Base-by-base conservation (phyloP, 2,888 invertebrate species). In the Mythimna vitellina region DNA sequence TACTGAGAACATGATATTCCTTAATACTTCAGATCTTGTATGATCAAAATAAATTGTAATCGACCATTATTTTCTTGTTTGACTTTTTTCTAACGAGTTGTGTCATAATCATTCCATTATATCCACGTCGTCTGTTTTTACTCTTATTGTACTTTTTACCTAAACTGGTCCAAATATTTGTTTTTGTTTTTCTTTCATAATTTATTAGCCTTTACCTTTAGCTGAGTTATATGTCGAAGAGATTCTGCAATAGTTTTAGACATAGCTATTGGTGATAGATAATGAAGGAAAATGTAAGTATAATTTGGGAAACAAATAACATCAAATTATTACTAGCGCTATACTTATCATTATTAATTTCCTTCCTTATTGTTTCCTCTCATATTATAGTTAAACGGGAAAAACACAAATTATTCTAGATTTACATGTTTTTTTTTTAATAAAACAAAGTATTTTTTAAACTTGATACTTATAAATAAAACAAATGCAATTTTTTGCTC, bases 61-160 rank as follows among this genome's bases (percentile, higher is more conserved):
- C 32, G 3, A 46, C 46, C 12, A 10, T 29, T 1, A 42, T 32
- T 53, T 58, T 35, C 32, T 32, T 17, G 1, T 56, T 74, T n/a
- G 38, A 32, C n/a, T 70, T n/a, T 29, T n/a, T n/a, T 78, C 38
- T 32, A 62, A 32, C 25, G 20, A 22, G 14, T 71, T 53, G n/a
- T 17, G 10, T 49, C 22, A 20, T 75, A 71, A 62, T 57, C 62
- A 57, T n/a, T n/a, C n/a, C n/a, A n/a, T n/a, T n/a, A n/a, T n/a
- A n/a, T n/a, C n/a, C n/a, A n/a, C n/a, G n/a, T n/a, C n/a, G n/a
- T n/a, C n/a, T n/a, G n/a, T n/a, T n/a, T n/a, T n/a, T n/a, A n/a
- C n/a, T n/a, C n/a, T n/a, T n/a, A n/a, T n/a, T n/a, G n/a, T n/a
- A n/a, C n/a, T n/a, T n/a, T n/a, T n/a, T n/a, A n/a, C n/a, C n/a